Evolutionary conservation across 2,888 invertebrate genomes (phyloP).

Genomic region (Trypoxylon attenuatum): DNA sequence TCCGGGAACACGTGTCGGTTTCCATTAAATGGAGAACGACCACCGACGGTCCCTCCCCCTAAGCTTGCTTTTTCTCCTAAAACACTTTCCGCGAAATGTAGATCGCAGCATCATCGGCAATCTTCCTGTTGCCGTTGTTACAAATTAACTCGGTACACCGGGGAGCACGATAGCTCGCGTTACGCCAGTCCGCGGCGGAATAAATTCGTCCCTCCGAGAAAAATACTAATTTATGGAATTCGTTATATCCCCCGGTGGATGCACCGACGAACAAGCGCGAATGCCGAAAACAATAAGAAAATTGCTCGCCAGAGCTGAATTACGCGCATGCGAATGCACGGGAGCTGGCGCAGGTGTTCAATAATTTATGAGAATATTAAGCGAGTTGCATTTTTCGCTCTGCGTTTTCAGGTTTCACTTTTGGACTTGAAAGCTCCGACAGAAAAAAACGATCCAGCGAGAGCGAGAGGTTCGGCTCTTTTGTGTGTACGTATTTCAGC

Average conservation of each 20-base stretch:
- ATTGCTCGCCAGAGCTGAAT: neutral
- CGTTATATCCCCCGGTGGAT: too few relatives aligned
- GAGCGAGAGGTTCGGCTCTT: conserved; percentile 14
- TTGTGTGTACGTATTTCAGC: conserved; percentile 34
- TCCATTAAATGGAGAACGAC: conserved; percentile 8
- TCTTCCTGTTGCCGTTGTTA: too few relatives aligned
- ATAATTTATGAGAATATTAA: neutral
- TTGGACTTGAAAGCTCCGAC: neutral
- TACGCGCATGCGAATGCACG: neutral
- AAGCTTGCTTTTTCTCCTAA: too few relatives aligned
- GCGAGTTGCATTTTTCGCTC: neutral
- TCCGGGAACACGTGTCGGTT: conserved; percentile 8
- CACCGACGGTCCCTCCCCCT: too few relatives aligned
- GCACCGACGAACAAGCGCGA: neutral
- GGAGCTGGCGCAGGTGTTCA: neutral
- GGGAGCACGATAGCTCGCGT: too few relatives aligned
- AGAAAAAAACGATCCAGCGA: neutral
- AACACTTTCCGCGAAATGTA: too few relatives aligned
- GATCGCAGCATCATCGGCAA: too few relatives aligned
- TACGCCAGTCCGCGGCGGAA: too few relatives aligned
- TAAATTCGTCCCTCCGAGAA: too few relatives aligned
- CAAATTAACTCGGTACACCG: too few relatives aligned
- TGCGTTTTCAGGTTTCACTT: conserved; percentile 1
- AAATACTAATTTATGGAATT: too few relatives aligned
- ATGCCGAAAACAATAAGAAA: neutral